Base-by-base conservation (phyloP, 2,797 vertebrate genomes). In the Mergus octosetaceus region DNA sequence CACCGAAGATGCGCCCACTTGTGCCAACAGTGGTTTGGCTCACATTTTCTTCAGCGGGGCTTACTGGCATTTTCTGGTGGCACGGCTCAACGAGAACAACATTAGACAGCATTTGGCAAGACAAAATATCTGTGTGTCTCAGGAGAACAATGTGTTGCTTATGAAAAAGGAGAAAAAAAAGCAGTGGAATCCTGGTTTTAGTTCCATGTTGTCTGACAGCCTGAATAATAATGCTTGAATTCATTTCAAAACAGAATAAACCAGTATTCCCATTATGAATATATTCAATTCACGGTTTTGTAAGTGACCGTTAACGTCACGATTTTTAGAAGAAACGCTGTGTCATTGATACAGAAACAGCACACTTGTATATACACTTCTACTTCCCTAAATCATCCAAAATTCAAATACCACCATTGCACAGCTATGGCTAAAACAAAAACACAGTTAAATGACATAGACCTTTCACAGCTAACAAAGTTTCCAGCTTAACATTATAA, bases 381-480 rank as follows among this genome's bases (percentile, higher is more conserved):
- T 61, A 11, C 12, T 83, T 83, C 66, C 51, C 56, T 64, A 58
- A 60, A 47, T 5, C 68, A 9, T 47, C 60, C 51, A 24, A 32
- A 66, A 90, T 78, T 70, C 20, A 47, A 81, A 78, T 25, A 38
- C 34, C 24, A 41, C 10, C 51, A 4, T 0, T 1, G 12, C 3
- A 3, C 65, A 81, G n/a, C 80, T 56, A 49, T 13, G 56, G 36
- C 61, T 85, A 27, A 49, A 78, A 77, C 53, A 62, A 78, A 90
- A 90, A 43, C 36, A 10, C 43, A 38, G 54, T 36, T 81, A 81
- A 90, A 91, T 78, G 71, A 77, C 62, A 56, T 7, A 73, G 87
- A 89, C 79, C 60, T 88, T 93, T 91, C 94, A 88, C 70, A 88
- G 56, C 70, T 92, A 38, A 85, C 83, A 81, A 91, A 41, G 74